Percentiles rank a stretch among this genome's conserved stretches.
Evolutionary conservation across 1,140 invertebrate species (phyloP).

Genomic region (Lordiphosa clarofinis): DNA sequence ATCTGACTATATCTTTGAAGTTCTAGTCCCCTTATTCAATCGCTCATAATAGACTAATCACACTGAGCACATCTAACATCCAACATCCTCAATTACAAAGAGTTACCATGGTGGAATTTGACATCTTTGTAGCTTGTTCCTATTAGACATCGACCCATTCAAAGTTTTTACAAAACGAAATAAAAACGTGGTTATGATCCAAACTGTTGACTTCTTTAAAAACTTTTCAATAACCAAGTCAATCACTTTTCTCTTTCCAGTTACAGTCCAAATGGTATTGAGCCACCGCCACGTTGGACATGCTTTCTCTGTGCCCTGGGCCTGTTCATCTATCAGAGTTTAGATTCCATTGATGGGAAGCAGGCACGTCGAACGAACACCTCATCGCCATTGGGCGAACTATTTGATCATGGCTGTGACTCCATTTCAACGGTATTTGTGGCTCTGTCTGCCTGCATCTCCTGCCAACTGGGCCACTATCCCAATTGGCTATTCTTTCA

Average conservation of each 20-base stretch:
- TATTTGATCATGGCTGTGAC: constrained; percentile 99
- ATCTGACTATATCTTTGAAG: too few species aligned
- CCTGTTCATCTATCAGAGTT: constrained; percentile 98
- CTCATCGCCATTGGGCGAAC: constrained; percentile 96
- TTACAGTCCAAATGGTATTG: constrained; percentile 84
- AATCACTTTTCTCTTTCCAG: constrained; percentile 65
- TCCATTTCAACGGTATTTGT: constrained; percentile 98
- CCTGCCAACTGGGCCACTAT: constrained; percentile 93
- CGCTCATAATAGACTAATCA: too few species aligned
- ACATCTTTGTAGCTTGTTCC: too few species aligned
- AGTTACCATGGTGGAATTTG: too few species aligned
- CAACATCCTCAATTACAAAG: too few species aligned
- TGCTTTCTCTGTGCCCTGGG: constrained; percentile 95
- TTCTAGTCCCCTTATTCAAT: too few species aligned
- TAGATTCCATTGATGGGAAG: constrained; percentile 99
- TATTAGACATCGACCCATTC: too few species aligned
- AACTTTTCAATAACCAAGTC: neutral
- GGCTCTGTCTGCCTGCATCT: constrained; percentile 93
- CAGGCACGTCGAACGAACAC: constrained; percentile 97
- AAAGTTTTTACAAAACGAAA: too few species aligned
- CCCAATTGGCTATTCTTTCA: constrained; percentile 97
- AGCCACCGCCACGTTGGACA: constrained; percentile 93
- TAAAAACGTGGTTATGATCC: too few species aligned
- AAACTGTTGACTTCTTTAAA: too few species aligned
- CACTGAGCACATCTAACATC: too few species aligned